Conservation (phyloP, 2,888 invertebrate genomes). For the Vannuccia rotundouncinata region DNA sequence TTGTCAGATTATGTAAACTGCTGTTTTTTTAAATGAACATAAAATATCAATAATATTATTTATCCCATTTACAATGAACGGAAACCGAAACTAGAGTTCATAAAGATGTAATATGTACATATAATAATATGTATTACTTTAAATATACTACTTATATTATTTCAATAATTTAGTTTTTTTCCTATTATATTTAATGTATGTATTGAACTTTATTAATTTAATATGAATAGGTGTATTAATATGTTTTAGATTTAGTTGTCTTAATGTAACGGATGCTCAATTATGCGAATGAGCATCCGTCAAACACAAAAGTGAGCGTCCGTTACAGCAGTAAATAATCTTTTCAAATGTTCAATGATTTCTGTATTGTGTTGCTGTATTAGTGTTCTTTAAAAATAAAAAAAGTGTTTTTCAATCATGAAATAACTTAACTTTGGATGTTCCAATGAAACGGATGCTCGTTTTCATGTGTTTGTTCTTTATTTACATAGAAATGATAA, state of each 20-base stretch:
- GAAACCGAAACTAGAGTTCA: too few species aligned
- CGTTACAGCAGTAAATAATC: neutral
- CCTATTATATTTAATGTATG: too few species aligned
- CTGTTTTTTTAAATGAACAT: too few species aligned
- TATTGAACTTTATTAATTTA: neutral
- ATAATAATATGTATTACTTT: neutral
- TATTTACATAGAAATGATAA: neutral
- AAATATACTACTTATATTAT: neutral
- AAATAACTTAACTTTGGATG: neutral
- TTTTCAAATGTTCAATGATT: neutral
- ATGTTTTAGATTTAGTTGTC: neutral
- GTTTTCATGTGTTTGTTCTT: neutral
- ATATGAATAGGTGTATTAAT: neutral
- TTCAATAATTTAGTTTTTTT: too few species aligned
- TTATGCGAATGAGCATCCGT: neutral
- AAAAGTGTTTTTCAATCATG: neutral
- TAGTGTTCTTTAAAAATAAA: neutral
- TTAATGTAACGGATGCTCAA: neutral
- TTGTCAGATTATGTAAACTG: too few species aligned
- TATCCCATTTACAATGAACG: too few species aligned
- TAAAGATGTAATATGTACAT: neutral
- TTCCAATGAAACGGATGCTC: neutral
- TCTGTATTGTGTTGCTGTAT: neutral
- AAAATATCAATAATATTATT: too few species aligned
- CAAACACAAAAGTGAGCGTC: neutral